phyloP scores from a whole-genome alignment of 2,888 invertebrate genomes.

The Dolichopus griseipennis region DNA sequence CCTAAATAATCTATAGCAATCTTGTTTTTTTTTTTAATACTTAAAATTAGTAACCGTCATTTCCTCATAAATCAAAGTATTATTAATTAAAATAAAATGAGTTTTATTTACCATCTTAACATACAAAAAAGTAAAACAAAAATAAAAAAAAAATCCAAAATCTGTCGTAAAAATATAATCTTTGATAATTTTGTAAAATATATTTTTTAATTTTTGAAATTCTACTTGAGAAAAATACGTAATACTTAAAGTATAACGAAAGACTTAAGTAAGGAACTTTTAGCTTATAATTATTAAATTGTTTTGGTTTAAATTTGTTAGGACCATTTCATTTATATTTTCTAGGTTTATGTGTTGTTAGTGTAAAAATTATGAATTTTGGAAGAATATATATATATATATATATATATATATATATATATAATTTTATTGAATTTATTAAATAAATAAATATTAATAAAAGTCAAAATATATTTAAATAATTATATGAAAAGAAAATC shows the following conservation, averaged over 20 bases:
- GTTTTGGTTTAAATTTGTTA: no score
- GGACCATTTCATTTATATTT: no score
- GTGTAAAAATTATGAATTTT: no score
- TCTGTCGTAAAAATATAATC: not conserved
- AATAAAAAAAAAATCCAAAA: no score
- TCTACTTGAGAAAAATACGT: not conserved
- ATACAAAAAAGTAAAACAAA: not conserved
- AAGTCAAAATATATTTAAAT: no score
- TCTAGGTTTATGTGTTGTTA: no score
- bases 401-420: no score
- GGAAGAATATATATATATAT: no score
- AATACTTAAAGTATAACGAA: not conserved
- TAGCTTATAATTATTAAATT: not conserved
- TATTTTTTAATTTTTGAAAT: not conserved
- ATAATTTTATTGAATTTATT: no score
- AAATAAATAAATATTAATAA: no score
- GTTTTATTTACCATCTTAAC: not conserved
- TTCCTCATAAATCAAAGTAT: not conserved
- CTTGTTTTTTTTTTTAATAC: not conserved
- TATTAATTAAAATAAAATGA: not conserved
- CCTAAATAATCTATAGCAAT: not conserved
- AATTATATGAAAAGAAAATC: no score
- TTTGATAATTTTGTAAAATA: not conserved
- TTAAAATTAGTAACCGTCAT: not conserved
- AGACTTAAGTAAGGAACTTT: not conserved